Evolutionary conservation across 2,888 invertebrate species (phyloP).

Genomic region (Orchestes rusci): DNA sequence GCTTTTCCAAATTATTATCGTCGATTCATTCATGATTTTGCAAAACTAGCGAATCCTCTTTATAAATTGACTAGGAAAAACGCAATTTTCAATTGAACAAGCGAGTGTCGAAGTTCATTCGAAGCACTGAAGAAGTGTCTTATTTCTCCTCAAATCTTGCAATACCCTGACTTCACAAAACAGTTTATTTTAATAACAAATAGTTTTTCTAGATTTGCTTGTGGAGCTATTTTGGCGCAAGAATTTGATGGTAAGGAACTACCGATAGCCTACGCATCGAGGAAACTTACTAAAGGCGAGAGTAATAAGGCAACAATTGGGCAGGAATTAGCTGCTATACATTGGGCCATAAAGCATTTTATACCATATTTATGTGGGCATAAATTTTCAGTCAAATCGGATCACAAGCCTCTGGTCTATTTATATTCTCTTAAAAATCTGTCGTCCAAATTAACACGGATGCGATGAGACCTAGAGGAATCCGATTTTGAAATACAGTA

Average conservation of each 20-base stretch:
- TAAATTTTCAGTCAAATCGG: slow-evolving; percentile 21
- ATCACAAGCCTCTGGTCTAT: slow-evolving; percentile 21
- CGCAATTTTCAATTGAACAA: slow-evolving; percentile 4
- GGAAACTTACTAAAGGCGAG: slow-evolving; percentile 16
- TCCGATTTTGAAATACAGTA: slow-evolving; percentile 9
- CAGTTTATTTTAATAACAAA: slow-evolving; percentile 18
- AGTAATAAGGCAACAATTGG: background rate
- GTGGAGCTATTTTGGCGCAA: slow-evolving; percentile 14
- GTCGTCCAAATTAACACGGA: slow-evolving; percentile 21
- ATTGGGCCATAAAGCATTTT: slow-evolving; percentile 20
- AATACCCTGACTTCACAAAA: slow-evolving; percentile 20
- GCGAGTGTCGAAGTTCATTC: slow-evolving; percentile 3
- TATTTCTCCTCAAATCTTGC: slow-evolving; percentile 11
- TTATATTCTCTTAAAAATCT: slow-evolving; percentile 23
- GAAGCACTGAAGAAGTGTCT: background rate
- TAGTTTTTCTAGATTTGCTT: slow-evolving; percentile 13
- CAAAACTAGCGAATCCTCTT: background rate
- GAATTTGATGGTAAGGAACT: slow-evolving; percentile 12
- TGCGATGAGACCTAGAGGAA: slow-evolving; percentile 16
- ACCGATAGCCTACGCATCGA: slow-evolving; percentile 18
- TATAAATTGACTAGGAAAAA: slow-evolving; percentile 5
- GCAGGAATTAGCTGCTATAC: slow-evolving; percentile 17
- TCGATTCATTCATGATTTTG: slow-evolving; percentile 3
- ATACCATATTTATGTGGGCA: slow-evolving; percentile 1
- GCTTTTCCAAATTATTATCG: slow-evolving; percentile 3